These are phyloP conservation scores for Serinus canaria DNA, from an alignment of 2,113 vertebrate genomes.

Conservation along the genomic window DNA sequence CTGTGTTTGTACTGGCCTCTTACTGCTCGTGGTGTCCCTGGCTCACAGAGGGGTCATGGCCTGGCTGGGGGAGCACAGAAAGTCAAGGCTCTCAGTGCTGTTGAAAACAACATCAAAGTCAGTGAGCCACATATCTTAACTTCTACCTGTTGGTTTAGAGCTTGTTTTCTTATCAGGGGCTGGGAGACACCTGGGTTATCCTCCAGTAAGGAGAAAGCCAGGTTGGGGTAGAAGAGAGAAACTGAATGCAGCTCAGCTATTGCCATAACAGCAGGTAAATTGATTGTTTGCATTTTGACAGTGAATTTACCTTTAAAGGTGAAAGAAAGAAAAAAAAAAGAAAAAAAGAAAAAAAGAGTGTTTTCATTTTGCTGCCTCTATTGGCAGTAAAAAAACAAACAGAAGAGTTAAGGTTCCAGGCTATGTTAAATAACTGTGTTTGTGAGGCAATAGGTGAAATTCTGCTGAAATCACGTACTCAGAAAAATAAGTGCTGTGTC, in stretches of 20 bases:
- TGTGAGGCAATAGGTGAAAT: neutral
- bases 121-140: neutral
- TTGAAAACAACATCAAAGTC: neutral
- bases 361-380: neutral
- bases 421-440: neutral
- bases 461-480: neutral
- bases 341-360: too few relatives aligned
- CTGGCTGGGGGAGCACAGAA: neutral
- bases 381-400: neutral
- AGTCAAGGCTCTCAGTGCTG: neutral
- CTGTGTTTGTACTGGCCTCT: neutral
- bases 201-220: neutral
- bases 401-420: neutral
- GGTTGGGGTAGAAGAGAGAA: neutral
- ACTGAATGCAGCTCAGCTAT: rapidly evolving
- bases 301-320: neutral
- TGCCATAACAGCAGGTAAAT: neutral
- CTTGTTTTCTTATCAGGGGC: neutral
- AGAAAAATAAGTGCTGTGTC: neutral
- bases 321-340: neutral
- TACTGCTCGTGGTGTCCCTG: neutral
- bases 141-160: neutral
- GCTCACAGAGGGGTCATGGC: neutral
- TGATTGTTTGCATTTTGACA: neutral
- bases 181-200: neutral